phyloP scores from a whole-genome alignment of 2,888 invertebrate genomes.

The Yponomeuta plumbellus region DNA sequence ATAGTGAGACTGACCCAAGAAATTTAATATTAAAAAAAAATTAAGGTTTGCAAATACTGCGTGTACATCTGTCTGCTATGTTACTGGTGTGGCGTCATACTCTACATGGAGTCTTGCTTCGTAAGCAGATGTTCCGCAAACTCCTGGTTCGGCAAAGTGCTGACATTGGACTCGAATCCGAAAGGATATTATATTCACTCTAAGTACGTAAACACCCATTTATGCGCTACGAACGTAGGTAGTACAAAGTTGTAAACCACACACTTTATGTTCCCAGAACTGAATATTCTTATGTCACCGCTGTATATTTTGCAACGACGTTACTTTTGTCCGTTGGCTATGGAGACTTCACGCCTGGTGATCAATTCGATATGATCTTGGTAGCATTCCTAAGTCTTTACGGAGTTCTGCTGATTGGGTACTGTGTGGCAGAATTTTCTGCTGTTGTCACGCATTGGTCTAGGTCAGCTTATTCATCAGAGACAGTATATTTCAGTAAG shows the following conservation, averaged over 20 bases:
- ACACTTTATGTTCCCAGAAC: constrained; percentile 37
- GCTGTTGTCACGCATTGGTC: constrained; percentile 66
- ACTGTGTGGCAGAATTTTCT: constrained; percentile 71
- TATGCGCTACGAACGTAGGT: background rate
- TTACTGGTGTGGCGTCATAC: constrained; percentile 72
- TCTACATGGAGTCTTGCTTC: constrained; percentile 72
- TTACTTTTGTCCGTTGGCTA: constrained; percentile 62
- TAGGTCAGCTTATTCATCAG: constrained; percentile 38
- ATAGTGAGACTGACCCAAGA: too few relatives aligned
- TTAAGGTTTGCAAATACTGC: constrained; percentile 61
- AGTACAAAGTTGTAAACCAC: background rate
- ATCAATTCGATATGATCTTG: constrained; percentile 60
- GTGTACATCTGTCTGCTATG: constrained; percentile 60
- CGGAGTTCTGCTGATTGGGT: constrained; percentile 66
- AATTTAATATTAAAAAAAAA: constrained; percentile 18
- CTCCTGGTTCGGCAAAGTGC: constrained; percentile 65
- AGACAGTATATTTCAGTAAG: background rate
- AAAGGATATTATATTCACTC: background rate
- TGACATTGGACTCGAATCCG: constrained; percentile 37
- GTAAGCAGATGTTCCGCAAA: constrained; percentile 60
- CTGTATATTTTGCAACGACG: constrained; percentile 66
- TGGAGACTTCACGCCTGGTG: constrained; percentile 65
- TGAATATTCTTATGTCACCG: constrained; percentile 49
- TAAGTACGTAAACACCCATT: constrained; percentile 1
- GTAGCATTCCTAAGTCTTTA: constrained; percentile 63